phyloP scores from a whole-genome alignment of 2,113 vertebrate genomes.

The Platichthys flesus region DNA sequence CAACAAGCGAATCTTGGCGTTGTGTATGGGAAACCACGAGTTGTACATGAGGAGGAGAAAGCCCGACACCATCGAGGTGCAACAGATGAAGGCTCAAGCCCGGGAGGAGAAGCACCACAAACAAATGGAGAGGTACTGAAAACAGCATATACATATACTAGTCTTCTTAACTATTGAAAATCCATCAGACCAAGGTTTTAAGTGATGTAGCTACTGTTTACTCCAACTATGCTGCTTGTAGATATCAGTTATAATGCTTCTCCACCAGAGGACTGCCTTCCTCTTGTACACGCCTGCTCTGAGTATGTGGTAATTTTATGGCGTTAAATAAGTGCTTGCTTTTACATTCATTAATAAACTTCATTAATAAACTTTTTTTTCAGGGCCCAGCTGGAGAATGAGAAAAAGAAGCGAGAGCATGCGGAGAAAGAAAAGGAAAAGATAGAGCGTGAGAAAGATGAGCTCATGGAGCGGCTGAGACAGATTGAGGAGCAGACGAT shows the following conservation, averaged over 20 bases:
- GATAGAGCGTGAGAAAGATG: conserved; percentile 96
- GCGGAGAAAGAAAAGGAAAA: conserved; percentile 97
- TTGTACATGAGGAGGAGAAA: conserved; percentile 98
- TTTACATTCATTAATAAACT: not conserved
- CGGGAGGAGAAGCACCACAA: conserved; percentile 98
- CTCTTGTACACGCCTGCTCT: too few species aligned
- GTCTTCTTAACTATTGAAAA: too few species aligned
- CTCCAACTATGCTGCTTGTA: not conserved
- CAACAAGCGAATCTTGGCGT: conserved; percentile 95
- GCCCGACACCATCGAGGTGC: conserved; percentile 98
- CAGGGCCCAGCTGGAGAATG: conserved; percentile 96
- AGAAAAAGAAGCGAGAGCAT: conserved; percentile 96
- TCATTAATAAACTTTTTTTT: not conserved
- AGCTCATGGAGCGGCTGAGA: conserved; percentile 91
- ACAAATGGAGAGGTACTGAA: conserved; percentile 92
- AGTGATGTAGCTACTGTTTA: not conserved
- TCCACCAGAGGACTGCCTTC: too few species aligned
- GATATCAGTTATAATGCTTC: too few species aligned
- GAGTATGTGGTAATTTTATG: too few species aligned
- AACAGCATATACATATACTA: not conserved
- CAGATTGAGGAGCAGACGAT: conserved; percentile 97
- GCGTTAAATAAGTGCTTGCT: not conserved
- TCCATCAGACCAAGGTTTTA: not conserved
- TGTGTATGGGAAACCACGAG: conserved; percentile 99
- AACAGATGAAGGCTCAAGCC: conserved; percentile 99